Conservation (phyloP, 2,888 invertebrate species). For the Phorcus lineatus region DNA sequence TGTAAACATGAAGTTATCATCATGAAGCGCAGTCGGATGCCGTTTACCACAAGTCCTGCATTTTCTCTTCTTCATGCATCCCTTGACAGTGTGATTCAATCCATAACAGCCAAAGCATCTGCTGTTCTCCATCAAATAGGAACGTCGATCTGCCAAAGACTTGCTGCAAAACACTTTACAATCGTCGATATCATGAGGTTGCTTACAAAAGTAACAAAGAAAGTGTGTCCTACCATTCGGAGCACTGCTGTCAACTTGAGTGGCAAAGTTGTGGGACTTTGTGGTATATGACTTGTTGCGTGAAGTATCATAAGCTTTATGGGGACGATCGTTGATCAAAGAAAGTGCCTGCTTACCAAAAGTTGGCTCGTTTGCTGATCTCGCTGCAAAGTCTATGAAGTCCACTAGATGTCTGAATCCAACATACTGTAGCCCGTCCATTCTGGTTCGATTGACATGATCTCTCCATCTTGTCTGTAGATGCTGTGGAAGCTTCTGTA, state of each 20-base stretch:
- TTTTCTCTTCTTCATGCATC: not conserved
- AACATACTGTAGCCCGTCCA: not conserved
- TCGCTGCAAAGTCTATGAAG: not conserved
- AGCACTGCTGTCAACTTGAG: too few relatives aligned
- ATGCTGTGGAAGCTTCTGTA: not conserved
- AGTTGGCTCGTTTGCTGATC: not conserved
- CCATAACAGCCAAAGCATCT: constrained; percentile 9
- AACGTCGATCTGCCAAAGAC: not conserved
- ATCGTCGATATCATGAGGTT: not conserved
- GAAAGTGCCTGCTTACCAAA: too few relatives aligned
- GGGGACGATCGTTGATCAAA: too few relatives aligned
- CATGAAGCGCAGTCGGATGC: not conserved
- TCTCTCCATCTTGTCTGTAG: not conserved
- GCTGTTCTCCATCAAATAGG: not conserved
- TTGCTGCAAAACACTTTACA: not conserved
- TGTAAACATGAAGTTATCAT: not conserved
- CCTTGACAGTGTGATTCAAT: not conserved
- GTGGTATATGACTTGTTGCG: too few relatives aligned
- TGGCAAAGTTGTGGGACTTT: too few relatives aligned
- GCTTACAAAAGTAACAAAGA: too few relatives aligned
- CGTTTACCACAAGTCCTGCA: not conserved
- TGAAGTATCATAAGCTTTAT: too few relatives aligned
- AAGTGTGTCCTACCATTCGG: too few relatives aligned
- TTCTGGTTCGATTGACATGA: not conserved
- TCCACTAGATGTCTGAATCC: not conserved